phyloP scores from a whole-genome alignment of 2,113 vertebrate genomes.

The Leiothrix lutea region DNA sequence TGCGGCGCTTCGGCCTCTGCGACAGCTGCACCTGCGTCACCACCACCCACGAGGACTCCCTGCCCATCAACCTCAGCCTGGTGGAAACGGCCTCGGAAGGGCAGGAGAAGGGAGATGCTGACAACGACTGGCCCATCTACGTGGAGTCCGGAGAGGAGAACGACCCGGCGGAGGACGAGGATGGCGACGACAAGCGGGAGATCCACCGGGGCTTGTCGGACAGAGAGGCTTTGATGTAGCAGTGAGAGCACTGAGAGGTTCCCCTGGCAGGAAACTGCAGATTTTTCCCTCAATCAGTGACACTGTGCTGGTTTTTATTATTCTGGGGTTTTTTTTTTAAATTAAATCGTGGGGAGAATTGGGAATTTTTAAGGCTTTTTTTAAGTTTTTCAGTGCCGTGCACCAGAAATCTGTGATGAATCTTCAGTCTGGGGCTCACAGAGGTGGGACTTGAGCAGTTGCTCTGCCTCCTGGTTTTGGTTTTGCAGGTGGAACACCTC shows the following conservation, averaged over 20 bases:
- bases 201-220: conserved; percentile 69
- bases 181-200: conserved; percentile 78
- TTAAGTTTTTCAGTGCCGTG: conserved; percentile 33
- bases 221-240: conserved; percentile 73
- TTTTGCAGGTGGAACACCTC: not conserved
- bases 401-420: conserved; percentile 10
- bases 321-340: not conserved
- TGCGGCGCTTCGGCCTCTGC: conserved; percentile 89
- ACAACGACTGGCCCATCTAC: conserved; percentile 90
- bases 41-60: conserved; percentile 81
- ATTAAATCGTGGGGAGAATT: not conserved
- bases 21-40: conserved; percentile 94
- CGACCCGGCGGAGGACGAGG: conserved; percentile 69
- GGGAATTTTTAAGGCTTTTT: not conserved
- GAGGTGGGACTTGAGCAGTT: not conserved
- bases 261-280: not conserved
- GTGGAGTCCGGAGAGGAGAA: conserved; percentile 93
- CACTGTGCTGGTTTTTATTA: not conserved
- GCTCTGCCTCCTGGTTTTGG: not conserved
- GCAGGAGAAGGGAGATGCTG: conserved; percentile 78
- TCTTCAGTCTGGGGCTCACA: not conserved
- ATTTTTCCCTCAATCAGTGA: not conserved
- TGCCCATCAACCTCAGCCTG: conserved; percentile 79
- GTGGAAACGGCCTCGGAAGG: conserved; percentile 75
- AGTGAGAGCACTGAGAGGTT: not conserved